Conservation (phyloP, 2,113 vertebrate genomes). For the Elachura formosa region DNA sequence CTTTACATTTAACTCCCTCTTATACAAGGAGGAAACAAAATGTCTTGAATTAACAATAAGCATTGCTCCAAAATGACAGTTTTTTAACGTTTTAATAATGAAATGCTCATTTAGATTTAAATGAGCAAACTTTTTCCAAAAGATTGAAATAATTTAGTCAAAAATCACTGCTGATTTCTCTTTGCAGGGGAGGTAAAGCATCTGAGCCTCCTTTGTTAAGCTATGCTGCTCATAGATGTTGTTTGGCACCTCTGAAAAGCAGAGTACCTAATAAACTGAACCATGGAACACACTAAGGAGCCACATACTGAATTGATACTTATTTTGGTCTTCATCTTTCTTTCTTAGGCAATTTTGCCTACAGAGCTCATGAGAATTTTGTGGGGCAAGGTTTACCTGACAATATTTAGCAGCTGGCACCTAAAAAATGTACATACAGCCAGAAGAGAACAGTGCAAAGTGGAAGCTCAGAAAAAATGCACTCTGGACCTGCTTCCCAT, state of each 20-base stretch:
- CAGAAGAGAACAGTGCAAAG: background rate
- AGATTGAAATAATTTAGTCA: background rate
- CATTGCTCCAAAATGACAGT: background rate
- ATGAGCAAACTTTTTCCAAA: background rate
- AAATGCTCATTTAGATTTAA: background rate
- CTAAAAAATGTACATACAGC: background rate
- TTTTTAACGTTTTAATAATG: background rate
- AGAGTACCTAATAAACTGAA: background rate
- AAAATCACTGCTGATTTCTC: background rate
- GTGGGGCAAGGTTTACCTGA: background rate
- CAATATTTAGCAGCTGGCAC: background rate
- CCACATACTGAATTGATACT: background rate
- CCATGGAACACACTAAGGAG: background rate
- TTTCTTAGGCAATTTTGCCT: background rate
- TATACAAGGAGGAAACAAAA: background rate
- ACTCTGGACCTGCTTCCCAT: background rate
- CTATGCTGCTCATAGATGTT: background rate
- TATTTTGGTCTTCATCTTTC: background rate
- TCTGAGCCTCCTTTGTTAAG: background rate
- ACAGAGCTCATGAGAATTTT: background rate
- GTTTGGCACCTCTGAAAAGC: background rate
- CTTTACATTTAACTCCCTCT: background rate
- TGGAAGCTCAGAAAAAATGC: background rate
- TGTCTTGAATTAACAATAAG: background rate
- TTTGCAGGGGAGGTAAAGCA: background rate